A percentile compares a stretch with the other conserved stretches of the same genome.
Evolutionary conservation across 2,888 invertebrate species (phyloP).

Genomic region (Eugnorisma glareosa): DNA sequence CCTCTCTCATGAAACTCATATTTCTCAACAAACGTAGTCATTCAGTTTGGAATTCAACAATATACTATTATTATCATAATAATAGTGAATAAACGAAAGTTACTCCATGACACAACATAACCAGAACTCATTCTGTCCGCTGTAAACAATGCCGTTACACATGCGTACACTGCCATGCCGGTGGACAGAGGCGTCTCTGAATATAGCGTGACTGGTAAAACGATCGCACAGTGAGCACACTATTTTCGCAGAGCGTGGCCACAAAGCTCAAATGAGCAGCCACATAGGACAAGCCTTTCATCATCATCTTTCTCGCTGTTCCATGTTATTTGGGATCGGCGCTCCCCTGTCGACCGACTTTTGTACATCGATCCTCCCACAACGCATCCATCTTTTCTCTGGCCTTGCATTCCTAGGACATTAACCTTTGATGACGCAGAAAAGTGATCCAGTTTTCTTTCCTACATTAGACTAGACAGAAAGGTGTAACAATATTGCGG

Average conservation of each 20-base stretch:
- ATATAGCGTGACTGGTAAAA: neutral
- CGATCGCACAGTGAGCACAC: neutral
- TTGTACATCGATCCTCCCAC: neutral
- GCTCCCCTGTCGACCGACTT: neutral
- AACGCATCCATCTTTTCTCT: neutral
- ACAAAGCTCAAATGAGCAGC: neutral
- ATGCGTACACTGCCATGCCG: conserved; percentile 5
- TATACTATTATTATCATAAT: conserved; percentile 2
- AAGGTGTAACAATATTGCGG: neutral
- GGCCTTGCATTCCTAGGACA: neutral
- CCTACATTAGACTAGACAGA: neutral
- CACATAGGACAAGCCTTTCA: neutral
- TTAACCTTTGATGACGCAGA: neutral
- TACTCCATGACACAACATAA: conserved; percentile 36
- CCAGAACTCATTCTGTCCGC: conserved; percentile 12
- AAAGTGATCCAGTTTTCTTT: neutral
- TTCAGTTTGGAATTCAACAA: conserved; percentile 9
- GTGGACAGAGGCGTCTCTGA: neutral
- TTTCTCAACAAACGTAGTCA: neutral
- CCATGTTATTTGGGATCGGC: neutral
- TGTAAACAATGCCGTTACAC: conserved; percentile 31
- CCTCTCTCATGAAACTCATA: neutral
- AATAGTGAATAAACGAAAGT: conserved; percentile 38
- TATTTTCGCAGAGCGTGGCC: neutral
- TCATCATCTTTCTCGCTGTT: neutral